phyloP scores from a whole-genome alignment of 2,797 vertebrate genomes.

The Vireo griseus region DNA sequence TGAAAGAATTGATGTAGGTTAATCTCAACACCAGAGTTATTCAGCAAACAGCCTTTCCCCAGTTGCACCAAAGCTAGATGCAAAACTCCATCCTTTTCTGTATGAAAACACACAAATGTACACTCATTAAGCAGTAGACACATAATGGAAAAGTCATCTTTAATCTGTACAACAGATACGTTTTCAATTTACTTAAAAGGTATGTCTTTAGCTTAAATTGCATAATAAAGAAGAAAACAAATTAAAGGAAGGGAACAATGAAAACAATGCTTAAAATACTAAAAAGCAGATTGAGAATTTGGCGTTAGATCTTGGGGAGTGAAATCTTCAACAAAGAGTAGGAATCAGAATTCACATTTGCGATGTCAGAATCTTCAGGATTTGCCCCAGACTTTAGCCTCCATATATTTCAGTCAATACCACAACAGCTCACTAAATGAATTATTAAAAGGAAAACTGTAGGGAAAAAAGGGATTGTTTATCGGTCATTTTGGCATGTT shows the following conservation, averaged over 20 bases:
- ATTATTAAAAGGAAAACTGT: not conserved
- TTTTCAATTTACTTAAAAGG: not conserved
- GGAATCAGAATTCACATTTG: not conserved
- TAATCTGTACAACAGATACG: not conserved
- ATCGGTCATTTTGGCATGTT: not conserved
- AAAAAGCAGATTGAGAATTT: not conserved
- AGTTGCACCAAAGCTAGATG: not conserved
- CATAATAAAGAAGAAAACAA: not conserved
- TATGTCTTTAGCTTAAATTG: not conserved
- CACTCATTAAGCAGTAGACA: not conserved
- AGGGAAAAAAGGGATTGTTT: fast-evolving
- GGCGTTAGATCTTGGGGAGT: not conserved
- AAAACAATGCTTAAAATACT: not conserved
- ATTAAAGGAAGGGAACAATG: not conserved
- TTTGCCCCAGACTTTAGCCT: not conserved
- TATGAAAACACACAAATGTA: not conserved
- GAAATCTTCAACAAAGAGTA: not conserved
- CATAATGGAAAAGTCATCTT: not conserved
- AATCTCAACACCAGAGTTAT: not conserved
- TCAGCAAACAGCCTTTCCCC: not conserved
- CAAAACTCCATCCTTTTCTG: not conserved
- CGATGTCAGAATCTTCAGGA: not conserved
- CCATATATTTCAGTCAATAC: not conserved
- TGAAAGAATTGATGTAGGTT: not conserved
- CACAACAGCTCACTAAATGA: not conserved